A percentile compares a stretch with the other conserved stretches of the same genome.
phyloP scores from a whole-genome alignment of 2,888 invertebrate species.

The Leucophenga maculata region DNA sequence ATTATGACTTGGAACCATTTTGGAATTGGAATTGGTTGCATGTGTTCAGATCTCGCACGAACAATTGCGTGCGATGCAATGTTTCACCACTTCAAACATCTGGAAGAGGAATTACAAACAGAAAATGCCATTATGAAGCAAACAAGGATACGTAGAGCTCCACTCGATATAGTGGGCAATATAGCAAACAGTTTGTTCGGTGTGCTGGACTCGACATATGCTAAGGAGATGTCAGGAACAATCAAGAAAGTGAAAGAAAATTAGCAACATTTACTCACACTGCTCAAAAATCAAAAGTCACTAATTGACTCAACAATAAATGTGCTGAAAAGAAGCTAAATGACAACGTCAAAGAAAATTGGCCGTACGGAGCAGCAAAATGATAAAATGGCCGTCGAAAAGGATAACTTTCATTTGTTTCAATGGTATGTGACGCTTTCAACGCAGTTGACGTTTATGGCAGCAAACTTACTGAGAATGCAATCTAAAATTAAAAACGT shows the following conservation, averaged over 20 bases:
- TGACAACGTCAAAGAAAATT: not conserved
- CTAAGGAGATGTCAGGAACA: constrained; percentile 35
- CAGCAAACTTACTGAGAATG: not conserved
- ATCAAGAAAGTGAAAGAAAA: constrained; percentile 33
- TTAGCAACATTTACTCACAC: constrained; percentile 24
- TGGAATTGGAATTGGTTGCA: too few species aligned
- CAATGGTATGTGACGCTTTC: not conserved
- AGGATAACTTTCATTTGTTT: not conserved
- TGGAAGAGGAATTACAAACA: not conserved
- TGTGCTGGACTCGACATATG: constrained; percentile 36
- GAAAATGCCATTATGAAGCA: not conserved
- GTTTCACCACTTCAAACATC: too few species aligned
- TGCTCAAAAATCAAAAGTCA: constrained; percentile 36
- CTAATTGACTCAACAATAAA: constrained; percentile 40
- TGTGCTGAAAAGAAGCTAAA: constrained; percentile 16
- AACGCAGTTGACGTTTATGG: not conserved
- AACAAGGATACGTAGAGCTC: too few species aligned
- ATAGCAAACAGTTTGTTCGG: constrained; percentile 35
- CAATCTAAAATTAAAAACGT: not conserved
- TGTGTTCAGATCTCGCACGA: too few species aligned
- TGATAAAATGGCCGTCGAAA: not conserved
- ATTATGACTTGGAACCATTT: too few species aligned
- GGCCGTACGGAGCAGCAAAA: not conserved
- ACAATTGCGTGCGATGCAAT: too few species aligned
- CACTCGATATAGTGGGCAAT: constrained; percentile 21